Evolutionary conservation across 2,797 vertebrate species (phyloP), one percentile per base, ranked within the genome.

Genomic region (Falco novaeseelandiae): DNA sequence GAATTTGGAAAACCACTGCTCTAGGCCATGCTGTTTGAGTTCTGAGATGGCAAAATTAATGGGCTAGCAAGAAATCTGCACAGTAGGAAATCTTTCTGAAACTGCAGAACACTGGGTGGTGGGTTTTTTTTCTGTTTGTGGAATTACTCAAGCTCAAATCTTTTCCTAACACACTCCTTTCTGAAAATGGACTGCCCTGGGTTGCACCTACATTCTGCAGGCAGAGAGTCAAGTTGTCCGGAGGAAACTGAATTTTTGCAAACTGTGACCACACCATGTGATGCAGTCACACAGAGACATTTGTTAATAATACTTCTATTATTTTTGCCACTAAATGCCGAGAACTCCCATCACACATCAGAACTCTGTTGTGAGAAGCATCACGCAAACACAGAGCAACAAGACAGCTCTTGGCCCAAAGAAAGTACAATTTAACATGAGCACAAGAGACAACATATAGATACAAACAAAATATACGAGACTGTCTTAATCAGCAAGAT

Each of bases 1-100:
- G 91, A 97, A 97, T 97, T 95, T 97, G 92, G 88, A 83, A 94
- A 96, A 93, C 94, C 95, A 86, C 94, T 89, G 93, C 88, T 94
- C 55, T 67, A 89, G 90, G 70, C 86, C 91, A 92, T 80, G 93
- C 59, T 97, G 89, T 89, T 96, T 89, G 88, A 95, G 73, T 67
- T 92, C 70, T 22, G 67, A 95, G 73, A 96, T 83, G 67, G 88
- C 48, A 94, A 95, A 95, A 94, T 93, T 74, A 94, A 94, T 83
- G 74, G 92, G 61, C 81, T 93, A 97, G 79, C 90, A 94, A 85
- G 95, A 97, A 85, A 51, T 87, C 67, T 61, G 54, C 95, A 89
- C 88, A 87, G 95, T 91, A 96, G 93, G 93, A 94, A 93, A 92
- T 74, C 65, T 69, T 90, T 92, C 52, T 87, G 92, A 71, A 94